Evolutionary conservation across 2,888 invertebrate genomes (phyloP).

Genomic region (Volucella bombylans): DNA sequence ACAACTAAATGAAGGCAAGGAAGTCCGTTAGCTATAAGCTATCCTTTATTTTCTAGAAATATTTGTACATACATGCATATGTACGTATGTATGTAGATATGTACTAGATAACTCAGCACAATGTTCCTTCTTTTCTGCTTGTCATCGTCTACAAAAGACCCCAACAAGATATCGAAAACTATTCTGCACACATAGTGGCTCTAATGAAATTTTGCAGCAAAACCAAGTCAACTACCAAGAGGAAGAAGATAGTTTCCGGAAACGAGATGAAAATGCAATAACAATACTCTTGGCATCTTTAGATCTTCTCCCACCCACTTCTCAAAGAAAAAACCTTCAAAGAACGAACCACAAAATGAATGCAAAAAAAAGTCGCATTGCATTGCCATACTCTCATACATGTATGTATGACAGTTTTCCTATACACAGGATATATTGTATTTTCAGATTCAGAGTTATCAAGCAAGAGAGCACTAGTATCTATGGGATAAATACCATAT

Average conservation of each 20-base stretch:
- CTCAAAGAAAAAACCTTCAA: not conserved
- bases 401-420: constrained; percentile 49
- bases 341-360: constrained; percentile 2
- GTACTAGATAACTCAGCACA: constrained; percentile 26
- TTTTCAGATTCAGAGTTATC: constrained; percentile 25
- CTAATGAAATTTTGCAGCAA: constrained; percentile 54
- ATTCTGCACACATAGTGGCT: constrained; percentile 39
- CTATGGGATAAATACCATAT: constrained; percentile 57
- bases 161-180: constrained; percentile 59
- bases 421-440: not conserved
- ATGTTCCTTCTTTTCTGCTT: constrained; percentile 35
- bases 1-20: constrained; percentile 45
- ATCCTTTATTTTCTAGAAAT: constrained; percentile 37
- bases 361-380: constrained; percentile 35
- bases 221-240: constrained; percentile 6
- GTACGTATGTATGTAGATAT: constrained; percentile 5
- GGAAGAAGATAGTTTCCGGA: constrained; percentile 31
- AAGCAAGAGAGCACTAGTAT: constrained; percentile 13
- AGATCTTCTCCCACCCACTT: constrained; percentile 36
- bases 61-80: constrained; percentile 1
- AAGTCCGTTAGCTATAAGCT: constrained; percentile 58
- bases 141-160: constrained; percentile 57
- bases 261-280: constrained; percentile 57
- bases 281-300: constrained; percentile 55
- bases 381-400: constrained; percentile 29